A percentile compares a stretch with the other conserved stretches of the same genome.
These are phyloP conservation scores for Mylabris phalerata DNA, from an alignment of 1,140 invertebrate genomes.

Conservation along the genomic window DNA sequence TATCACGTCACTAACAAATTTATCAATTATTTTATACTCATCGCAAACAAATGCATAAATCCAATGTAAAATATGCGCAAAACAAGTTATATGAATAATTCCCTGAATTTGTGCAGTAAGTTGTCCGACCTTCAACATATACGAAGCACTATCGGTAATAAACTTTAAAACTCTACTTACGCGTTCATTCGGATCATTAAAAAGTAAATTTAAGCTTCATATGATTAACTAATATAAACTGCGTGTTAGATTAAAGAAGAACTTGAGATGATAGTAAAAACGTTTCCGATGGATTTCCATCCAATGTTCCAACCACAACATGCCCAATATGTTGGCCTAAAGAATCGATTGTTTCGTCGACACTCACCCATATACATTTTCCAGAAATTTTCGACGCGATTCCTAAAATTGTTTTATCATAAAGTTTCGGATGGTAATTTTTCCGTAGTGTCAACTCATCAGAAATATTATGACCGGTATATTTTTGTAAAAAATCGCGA, in stretches of 20 bases:
- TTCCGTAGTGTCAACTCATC: slow-evolving; percentile 14
- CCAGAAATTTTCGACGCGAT: no score
- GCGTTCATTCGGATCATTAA: no score
- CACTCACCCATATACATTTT: slow-evolving; percentile 2
- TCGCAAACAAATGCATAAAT: slow-evolving; percentile 31
- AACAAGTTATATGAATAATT: slow-evolving; percentile 33
- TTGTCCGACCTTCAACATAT: slow-evolving; percentile 33
- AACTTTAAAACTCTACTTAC: slow-evolving; percentile 1
- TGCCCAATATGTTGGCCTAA: not conserved
- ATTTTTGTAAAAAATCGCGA: no score
- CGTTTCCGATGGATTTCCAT: not conserved
- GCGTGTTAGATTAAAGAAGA: slow-evolving; percentile 10
- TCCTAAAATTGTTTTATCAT: slow-evolving; percentile 1
- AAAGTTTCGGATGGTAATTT: slow-evolving; percentile 10
- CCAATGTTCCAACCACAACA: not conserved
- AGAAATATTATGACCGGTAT: not conserved
- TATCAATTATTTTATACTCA: slow-evolving; percentile 24
- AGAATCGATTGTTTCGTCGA: slow-evolving; percentile 5
- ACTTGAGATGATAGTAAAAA: no score
- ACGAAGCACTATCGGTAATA: slow-evolving; percentile 32
- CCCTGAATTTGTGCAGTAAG: slow-evolving; percentile 19
- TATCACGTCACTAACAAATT: slow-evolving; percentile 21
- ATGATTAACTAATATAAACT: no score
- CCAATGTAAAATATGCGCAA: slow-evolving; percentile 33
- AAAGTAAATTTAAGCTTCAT: no score